Percentiles rank a stretch among this genome's conserved stretches.
Evolutionary conservation across 2,113 vertebrate genomes (phyloP).

Genomic region (Lasiurus borealis): DNA sequence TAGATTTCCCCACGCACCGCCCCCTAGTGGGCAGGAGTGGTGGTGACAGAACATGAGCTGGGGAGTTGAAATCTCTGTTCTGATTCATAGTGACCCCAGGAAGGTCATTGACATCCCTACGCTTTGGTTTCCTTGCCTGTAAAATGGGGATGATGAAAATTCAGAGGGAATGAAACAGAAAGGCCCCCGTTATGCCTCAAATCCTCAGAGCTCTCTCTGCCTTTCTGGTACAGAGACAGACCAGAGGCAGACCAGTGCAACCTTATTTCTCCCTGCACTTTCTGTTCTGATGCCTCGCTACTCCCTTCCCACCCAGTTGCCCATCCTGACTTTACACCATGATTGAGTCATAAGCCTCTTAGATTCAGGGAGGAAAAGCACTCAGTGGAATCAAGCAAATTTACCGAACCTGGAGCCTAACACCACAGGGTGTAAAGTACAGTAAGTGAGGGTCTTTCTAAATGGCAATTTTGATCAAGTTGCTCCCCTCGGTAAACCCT

Average conservation of each 20-base stretch:
- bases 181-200: neutral
- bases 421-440: neutral
- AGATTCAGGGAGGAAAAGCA: neutral
- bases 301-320: neutral
- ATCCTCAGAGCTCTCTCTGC: neutral
- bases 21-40: neutral
- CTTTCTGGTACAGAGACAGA: neutral
- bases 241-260: neutral
- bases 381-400: neutral
- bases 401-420: neutral
- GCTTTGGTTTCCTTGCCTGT: neutral
- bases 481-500: neutral
- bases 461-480: conserved; percentile 21
- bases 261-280: neutral
- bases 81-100: neutral
- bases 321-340: neutral
- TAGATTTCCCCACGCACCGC: neutral
- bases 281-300: neutral
- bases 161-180: neutral
- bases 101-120: neutral
- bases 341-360: neutral
- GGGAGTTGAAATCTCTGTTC: neutral
- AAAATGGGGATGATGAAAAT: neutral
- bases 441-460: neutral
- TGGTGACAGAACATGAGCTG: neutral